These are phyloP conservation scores for Nycteola revayana DNA, from an alignment of 2,888 invertebrate species.

Conservation along the genomic window DNA sequence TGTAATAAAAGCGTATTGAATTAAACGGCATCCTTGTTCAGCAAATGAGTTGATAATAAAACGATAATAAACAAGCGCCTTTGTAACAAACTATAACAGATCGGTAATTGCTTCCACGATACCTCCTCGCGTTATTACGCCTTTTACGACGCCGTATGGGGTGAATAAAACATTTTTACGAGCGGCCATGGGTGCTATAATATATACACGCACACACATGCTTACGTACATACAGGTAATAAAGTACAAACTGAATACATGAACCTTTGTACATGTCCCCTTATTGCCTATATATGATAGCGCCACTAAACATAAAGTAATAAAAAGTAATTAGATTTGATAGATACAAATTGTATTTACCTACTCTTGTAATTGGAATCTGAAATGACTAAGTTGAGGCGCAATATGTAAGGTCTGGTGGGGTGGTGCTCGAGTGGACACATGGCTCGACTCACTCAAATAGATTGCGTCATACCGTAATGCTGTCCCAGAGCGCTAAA, in stretches of 20 bases:
- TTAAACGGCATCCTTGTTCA: constrained; percentile 75
- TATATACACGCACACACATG: constrained; percentile 54
- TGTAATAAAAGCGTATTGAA: constrained; percentile 64
- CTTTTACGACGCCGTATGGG: constrained; percentile 82
- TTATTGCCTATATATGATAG: constrained; percentile 23
- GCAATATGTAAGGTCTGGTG: constrained; percentile 5
- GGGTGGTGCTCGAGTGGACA: constrained; percentile 34
- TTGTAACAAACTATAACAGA: constrained; percentile 83
- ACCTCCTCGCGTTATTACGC: constrained; percentile 81
- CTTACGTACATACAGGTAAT: constrained; percentile 48
- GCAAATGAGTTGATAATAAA: constrained; percentile 80
- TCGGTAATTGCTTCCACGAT: constrained; percentile 82
- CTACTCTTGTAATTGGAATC: no score
- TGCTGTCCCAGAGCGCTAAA: constrained; percentile 62
- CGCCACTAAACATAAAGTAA: no score
- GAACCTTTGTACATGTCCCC: no score
- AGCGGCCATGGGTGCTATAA: constrained; percentile 78
- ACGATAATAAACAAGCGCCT: constrained; percentile 80
- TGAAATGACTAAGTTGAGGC: no score
- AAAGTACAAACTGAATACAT: constrained; percentile 46
- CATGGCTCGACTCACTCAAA: constrained; percentile 70
- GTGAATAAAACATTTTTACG: constrained; percentile 82
- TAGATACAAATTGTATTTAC: no score
- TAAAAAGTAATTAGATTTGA: no score
- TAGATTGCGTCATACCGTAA: constrained; percentile 72